Conservation (phyloP, 2,888 invertebrate species). For the Nudaria mundana region DNA sequence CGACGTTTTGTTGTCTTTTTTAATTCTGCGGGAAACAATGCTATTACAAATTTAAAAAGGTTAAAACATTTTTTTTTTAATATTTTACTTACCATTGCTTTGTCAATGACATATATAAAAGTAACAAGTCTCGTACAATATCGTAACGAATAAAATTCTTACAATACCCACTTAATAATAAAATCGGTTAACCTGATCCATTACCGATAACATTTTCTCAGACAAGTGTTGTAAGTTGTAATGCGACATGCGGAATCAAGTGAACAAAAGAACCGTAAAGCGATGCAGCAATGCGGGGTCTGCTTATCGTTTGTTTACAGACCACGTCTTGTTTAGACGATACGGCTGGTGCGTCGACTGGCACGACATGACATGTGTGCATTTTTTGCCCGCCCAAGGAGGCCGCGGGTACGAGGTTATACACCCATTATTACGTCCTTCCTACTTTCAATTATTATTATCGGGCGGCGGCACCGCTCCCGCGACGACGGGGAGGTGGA, state of each 20-base stretch:
- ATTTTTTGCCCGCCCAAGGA: slow-evolving; percentile 82
- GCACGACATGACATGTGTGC: slow-evolving; percentile 74
- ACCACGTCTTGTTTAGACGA: slow-evolving; percentile 49
- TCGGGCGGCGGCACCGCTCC: slow-evolving; percentile 77
- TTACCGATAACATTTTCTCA: slow-evolving; percentile 48
- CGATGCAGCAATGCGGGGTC: slow-evolving; percentile 33
- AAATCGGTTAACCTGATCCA: slow-evolving; percentile 40
- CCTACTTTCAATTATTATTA: slow-evolving; percentile 82
- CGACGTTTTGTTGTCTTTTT: too few relatives aligned
- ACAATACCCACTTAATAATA: slow-evolving; percentile 10
- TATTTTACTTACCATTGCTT: too few relatives aligned
- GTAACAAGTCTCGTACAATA: too few relatives aligned
- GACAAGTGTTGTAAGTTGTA: slow-evolving; percentile 48
- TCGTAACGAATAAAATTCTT: slow-evolving; percentile 1
- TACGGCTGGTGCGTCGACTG: slow-evolving; percentile 49
- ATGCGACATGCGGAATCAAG: slow-evolving; percentile 44
- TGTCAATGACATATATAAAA: too few relatives aligned
- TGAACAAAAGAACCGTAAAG: slow-evolving; percentile 54
- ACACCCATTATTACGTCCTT: slow-evolving; percentile 82
- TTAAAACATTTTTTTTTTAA: too few relatives aligned
- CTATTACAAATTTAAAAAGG: too few relatives aligned
- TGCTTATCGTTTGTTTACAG: slow-evolving; percentile 65
- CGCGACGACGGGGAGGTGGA: slow-evolving; percentile 79
- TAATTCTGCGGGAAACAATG: too few relatives aligned
- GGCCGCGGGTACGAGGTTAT: slow-evolving; percentile 81